Evolutionary conservation across 2,888 invertebrate species (phyloP).

Genomic region (Drosophila rubida): DNA sequence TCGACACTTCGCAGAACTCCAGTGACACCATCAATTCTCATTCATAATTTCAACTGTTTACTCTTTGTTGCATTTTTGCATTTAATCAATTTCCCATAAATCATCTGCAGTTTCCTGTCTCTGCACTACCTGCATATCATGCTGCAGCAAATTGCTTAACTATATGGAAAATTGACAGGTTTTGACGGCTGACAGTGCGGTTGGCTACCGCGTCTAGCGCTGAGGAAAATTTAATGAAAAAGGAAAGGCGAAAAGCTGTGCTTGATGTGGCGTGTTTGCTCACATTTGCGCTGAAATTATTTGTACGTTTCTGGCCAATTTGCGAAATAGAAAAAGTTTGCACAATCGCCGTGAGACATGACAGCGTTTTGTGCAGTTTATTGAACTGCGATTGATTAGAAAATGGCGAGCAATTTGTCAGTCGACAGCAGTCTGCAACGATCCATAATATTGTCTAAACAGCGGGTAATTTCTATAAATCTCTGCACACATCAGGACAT

Average conservation of each 20-base stretch:
- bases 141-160: slow-evolving; percentile 71
- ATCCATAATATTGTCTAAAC: slow-evolving; percentile 76
- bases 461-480: slow-evolving; percentile 60
- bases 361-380: slow-evolving; percentile 54
- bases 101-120: slow-evolving; percentile 50
- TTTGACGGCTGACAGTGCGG: slow-evolving; percentile 73
- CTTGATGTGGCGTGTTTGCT: slow-evolving; percentile 61
- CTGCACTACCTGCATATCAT: slow-evolving; percentile 43
- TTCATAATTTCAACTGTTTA: not conserved
- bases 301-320: slow-evolving; percentile 69
- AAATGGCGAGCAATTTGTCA: slow-evolving; percentile 70
- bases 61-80: slow-evolving; percentile 22
- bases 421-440: slow-evolving; percentile 64
- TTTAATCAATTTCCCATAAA: slow-evolving; percentile 74
- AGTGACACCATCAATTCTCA: slow-evolving; percentile 10
- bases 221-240: slow-evolving; percentile 61
- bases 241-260: too few relatives aligned
- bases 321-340: slow-evolving; percentile 73
- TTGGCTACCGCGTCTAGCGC: slow-evolving; percentile 32
- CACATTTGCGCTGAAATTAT: slow-evolving; percentile 63
- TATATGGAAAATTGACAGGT: slow-evolving; percentile 79
- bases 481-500: slow-evolving; percentile 2
- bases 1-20: not conserved
- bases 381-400: slow-evolving; percentile 75
- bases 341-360: slow-evolving; percentile 55